Base-by-base conservation (phyloP, 2,888 invertebrate species). In the Chrysolina oricalcia region DNA sequence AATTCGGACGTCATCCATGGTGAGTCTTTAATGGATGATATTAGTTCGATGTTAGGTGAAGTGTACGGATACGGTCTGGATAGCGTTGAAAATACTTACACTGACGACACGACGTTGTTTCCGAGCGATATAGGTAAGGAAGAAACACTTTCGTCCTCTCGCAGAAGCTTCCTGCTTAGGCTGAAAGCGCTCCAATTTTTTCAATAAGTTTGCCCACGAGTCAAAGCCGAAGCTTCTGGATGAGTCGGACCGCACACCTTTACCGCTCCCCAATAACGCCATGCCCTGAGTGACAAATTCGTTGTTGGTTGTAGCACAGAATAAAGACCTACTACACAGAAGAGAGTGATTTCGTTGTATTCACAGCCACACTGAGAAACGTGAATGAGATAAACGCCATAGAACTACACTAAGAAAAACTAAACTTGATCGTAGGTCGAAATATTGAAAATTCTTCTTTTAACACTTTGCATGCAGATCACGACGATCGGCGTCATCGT, bases 11-110 rank as follows among this genome's bases (percentile, higher is more conserved):
- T 93, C 27, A 90, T 94, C 81, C 94, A 94, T 75, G 95, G 95
- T 8, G 95, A 95, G 87, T 94, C 94, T 66, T 91, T 95, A 43
- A 92, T 94, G 90, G 95, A 95, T 80, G 95, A 95, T 84, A 92
- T 95, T 66, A 94, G 94, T 84, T 94, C 94, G 0, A 93, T 93
- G 88, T 89, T 93, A 73, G 89, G 94, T 15, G 94, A 94, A 82
- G 94, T 95, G 90, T 92, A 92, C 86, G 93, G 93, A 0, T 82
- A 91, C 90, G 86, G 92, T 90, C 83, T 90, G 83, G 94, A 94
- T 86, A 91, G 89, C 79, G 86, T 88, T 53, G 89, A 88, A 72
- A 88, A 89, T 78, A 93, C 93, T 0, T 92, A 93, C 71, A 94
- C 94, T 4, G 94, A 94, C 81, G 94, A 94, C 80, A 93, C 93